Conservation (phyloP, 2,113 vertebrate genomes). For the Sander lucioperca region DNA sequence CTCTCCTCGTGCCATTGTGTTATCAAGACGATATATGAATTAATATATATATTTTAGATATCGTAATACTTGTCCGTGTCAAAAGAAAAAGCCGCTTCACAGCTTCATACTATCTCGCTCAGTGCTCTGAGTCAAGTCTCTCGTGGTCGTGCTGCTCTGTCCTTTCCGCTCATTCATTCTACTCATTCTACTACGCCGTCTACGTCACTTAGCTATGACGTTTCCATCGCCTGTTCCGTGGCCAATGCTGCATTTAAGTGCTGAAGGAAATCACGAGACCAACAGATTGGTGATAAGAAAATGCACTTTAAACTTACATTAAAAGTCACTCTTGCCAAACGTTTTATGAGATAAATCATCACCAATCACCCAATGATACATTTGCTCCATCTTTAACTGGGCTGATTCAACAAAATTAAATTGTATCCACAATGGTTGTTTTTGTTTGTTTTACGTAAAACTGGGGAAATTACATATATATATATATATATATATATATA, state of each 20-base stretch:
- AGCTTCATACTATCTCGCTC: neutral
- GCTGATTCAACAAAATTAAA: neutral
- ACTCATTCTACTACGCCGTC: neutral
- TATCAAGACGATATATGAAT: neutral
- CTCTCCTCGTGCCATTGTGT: conserved; percentile 75
- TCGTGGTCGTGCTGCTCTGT: neutral
- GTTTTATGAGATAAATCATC: neutral
- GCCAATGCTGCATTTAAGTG: neutral
- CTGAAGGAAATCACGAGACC: neutral
- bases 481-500: no score
- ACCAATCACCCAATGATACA: neutral
- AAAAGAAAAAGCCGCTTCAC: neutral
- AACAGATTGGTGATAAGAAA: neutral
- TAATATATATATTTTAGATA: no score
- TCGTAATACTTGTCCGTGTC: neutral
- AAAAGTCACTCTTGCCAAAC: neutral
- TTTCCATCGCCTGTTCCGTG: neutral
- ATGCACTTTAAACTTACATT: no score
- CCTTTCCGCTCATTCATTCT: conserved; percentile 13
- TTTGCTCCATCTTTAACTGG: neutral
- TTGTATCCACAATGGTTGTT: neutral
- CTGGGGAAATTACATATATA: neutral
- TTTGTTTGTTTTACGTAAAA: no score
- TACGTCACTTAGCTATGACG: neutral
- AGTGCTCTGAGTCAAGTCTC: neutral